Base-by-base conservation (phyloP, 2,888 invertebrate genomes). In the Protonemura montana region DNA sequence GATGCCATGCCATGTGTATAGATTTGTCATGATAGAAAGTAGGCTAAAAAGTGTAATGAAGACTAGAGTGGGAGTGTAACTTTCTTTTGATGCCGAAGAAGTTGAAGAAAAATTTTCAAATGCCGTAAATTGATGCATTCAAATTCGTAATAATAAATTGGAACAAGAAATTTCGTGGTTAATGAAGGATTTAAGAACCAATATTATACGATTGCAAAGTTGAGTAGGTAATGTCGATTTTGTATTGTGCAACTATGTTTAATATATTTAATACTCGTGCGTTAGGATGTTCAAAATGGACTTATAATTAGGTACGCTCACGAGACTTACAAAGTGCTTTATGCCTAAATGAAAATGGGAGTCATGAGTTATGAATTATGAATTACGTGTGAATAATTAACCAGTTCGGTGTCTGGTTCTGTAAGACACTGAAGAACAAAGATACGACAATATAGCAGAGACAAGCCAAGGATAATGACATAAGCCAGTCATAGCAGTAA, bases 21-120 rank as follows among this genome's bases (percentile, higher is more conserved):
- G 84, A 84, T 84, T 84, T 84, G 84, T 84, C 84, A 76, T 29
- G 84, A 76, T 59, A 84, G 84, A 84, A 84, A 84, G 84, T 84
- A 84, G 84, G 59, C 84, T 84, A 84, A 26, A 28, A 28, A 76
- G 84, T n/a, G 29, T 27, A 76, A 84, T 82, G 41, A 82, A 41
- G 30, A 26, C 41, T n/a, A 84, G 84, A 84, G 27, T 76, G 76
- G 82, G 78, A 78, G 82, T 83, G 26, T 26, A 83, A 83, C 82
- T 83, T 83, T 83, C 82, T 83, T 83, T 41, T 29, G 81, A 81
- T 30, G 42, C 13, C 21, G 29, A 78, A 78, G 78, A 26, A 78
- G 78, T 78, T 78, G 0, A 1, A 78, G 27, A 10, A 78, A 78
- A 78, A 10, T 29, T 7, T 78, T 10, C 29, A 78, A 6, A 78